Base-by-base conservation (phyloP, 2,888 invertebrate genomes). In the Orthosia gothica region DNA sequence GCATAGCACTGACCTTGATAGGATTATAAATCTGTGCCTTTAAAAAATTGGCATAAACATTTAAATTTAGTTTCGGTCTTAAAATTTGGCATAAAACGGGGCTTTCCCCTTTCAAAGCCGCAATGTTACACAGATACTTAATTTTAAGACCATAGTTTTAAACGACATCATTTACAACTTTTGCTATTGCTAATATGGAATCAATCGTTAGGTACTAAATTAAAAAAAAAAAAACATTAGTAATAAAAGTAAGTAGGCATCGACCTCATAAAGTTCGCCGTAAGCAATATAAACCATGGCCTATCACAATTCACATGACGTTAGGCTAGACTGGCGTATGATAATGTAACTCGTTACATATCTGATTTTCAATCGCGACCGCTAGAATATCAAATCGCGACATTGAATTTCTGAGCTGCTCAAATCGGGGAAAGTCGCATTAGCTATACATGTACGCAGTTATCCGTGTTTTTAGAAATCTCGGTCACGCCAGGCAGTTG, bases 261-360 rank as follows among this genome's bases (percentile, higher is more conserved):
- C 63, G 76, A 73, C 71, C 65, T 65, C 75, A 70, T 67, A 79
- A 70, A 74, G 50, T 76, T 74, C 74, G 75, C 74, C 62, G 50
- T 64, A 74, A 73, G 84, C 82, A 74, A 70, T 72, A 66, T 55
- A 76, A 82, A 83, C 85, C 85, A 81, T 85, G 87, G 49, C 85
- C 87, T 86, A 85, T 63, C 74, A 64, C 85, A 85, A 83, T 78
- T 55, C 20, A 54, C 23, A 71, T 74, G 54, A 58, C 52, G 70
- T 80, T 54, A 61, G 45, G 40, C 69, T 61, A 74, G 59, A 50
- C 61, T 45, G n/a, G 18, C 40, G 64, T 76, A 82, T 84, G 82
- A 70, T 79, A 75, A 73, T 76, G 40, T n/a, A 59, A 58, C 50
- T 70, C 54, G 52, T 62, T 70, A 57, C 58, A 58, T 72, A 81